A percentile compares a stretch with the other conserved stretches of the same genome.
These are phyloP conservation scores for Micropterix aruncella DNA, from an alignment of 2,888 invertebrate genomes.

Conservation along the genomic window DNA sequence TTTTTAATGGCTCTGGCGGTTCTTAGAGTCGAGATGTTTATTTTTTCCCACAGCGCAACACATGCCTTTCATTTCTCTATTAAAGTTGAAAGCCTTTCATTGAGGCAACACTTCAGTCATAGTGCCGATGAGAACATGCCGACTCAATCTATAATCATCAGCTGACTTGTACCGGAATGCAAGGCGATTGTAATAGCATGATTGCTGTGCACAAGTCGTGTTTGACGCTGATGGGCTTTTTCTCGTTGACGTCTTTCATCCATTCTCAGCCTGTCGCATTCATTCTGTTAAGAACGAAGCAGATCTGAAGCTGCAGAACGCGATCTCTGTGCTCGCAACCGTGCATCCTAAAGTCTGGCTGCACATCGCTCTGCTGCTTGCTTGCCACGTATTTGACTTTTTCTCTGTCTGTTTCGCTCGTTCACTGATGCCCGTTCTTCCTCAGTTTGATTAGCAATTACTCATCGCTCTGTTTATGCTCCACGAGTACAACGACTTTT, in stretches of 20 bases:
- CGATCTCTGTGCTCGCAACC: background rate
- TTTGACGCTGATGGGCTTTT: too few relatives aligned
- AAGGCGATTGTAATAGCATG: too few relatives aligned
- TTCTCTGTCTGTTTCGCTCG: background rate
- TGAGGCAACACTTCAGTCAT: background rate
- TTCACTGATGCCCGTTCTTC: too few relatives aligned
- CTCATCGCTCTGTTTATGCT: background rate
- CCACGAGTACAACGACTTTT: background rate
- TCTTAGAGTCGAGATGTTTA: background rate
- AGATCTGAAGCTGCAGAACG: background rate
- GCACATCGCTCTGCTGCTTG: background rate
- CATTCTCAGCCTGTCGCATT: background rate
- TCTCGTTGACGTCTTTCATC: background rate
- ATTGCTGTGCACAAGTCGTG: too few relatives aligned
- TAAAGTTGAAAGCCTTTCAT: background rate
- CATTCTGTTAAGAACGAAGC: background rate
- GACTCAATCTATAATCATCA: background rate
- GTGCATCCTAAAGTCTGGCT: background rate
- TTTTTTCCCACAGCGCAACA: background rate
- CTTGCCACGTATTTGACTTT: background rate
- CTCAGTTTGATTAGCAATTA: background rate
- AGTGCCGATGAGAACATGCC: background rate
- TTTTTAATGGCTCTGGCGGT: constrained; percentile 1
- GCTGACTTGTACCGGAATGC: background rate
- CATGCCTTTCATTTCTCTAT: background rate